Base-by-base conservation (phyloP, 2,888 invertebrate genomes). In the Cynaeus angustus region DNA sequence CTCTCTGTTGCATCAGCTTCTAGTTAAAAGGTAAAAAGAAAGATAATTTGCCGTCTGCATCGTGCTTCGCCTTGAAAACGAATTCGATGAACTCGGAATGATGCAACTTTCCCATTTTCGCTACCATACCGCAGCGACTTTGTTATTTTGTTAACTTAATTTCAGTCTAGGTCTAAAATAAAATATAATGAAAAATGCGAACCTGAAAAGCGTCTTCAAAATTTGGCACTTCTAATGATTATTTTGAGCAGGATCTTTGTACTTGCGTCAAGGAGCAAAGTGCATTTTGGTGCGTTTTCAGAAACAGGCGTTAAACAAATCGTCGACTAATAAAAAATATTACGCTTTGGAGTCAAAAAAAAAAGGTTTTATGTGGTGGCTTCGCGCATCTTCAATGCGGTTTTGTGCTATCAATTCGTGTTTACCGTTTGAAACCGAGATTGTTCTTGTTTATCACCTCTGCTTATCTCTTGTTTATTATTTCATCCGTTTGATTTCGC, bases 1-100 rank as follows among this genome's bases (percentile, higher is more conserved):
- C 50, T 38, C 16, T 21, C 41, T 16, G 65, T 65, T 65, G 65
- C 65, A 55, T 65, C 65, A 65, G 53, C 65, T 65, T 65, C 62
- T 50, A 33, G 52, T 65, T 43, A 28, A 53, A 45, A 53, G 53
- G 43, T 45, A 55, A 53, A 64, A 65, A 62, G 50, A 55, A 53
- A 21, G 21, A 43, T 65, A 53, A 45, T 65, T 53, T 16, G 10
- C 43, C 33, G 55, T 65, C 58, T 66, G 55, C 33, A 26, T 10
- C 45, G 45, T 30, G 58, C 52, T 38, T 50, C 41, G 38, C 62
- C 59, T 56, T 59, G 59, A 59, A 33, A 59, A 28, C 41, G 46
- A 59, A 59, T 59, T 59, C 59, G 59, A 46, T 59, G 59, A 59
- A 59, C 59, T 59, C 33, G 13, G 38, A 21, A 62, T 62, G 62